Base-by-base conservation (phyloP, 2,888 invertebrate species). In the Drosophila paramelanica region DNA sequence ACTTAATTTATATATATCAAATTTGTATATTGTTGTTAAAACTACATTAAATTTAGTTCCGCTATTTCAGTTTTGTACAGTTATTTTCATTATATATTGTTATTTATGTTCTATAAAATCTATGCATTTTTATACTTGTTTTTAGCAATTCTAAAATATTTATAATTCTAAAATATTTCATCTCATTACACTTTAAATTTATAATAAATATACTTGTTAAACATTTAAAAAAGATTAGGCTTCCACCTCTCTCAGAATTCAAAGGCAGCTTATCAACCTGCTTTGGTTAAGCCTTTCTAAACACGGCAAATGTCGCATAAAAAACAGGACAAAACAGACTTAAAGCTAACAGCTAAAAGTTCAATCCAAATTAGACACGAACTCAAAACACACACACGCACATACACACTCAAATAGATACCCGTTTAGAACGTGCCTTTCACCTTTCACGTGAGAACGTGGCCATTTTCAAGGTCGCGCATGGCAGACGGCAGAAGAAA, bases 381-480 rank as follows among this genome's bases (percentile, higher is more conserved):
- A 61, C 69, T 36, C 36, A 36, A 36, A 36, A 45, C 8, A 46
- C 3, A 56, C 5, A 43, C n/a, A 17, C n/a, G 52, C 5, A 41
- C 17, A 17, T 31, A 39, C 25, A 36, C 20, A 39, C 25, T 31
- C 20, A 42, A 17, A 66, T n/a, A 3, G 27, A 31, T 42, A 52
- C 49, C 14, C 7, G 13, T 10, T 13, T 5, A 36, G 58, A 80
- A 81, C 78, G 78, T 83, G 84, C 68, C 88, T 88, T 82, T 82
- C 86, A 82, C 82, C 82, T 82, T 82, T 82, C 81, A 88, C 84
- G 77, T 83, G 71, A 62, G 70, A 80, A 77, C 73, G 72, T 65
- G 80, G 81, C 73, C 79, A 74, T 74, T 73, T 77, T 86, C 89
- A 88, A 88, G 89, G 89, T 88, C 88, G 79, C 71, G 73, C 77